Percentiles rank a stretch among this genome's conserved stretches.
phyloP scores from a whole-genome alignment of 2,888 invertebrate species.

The Globia sparganii region DNA sequence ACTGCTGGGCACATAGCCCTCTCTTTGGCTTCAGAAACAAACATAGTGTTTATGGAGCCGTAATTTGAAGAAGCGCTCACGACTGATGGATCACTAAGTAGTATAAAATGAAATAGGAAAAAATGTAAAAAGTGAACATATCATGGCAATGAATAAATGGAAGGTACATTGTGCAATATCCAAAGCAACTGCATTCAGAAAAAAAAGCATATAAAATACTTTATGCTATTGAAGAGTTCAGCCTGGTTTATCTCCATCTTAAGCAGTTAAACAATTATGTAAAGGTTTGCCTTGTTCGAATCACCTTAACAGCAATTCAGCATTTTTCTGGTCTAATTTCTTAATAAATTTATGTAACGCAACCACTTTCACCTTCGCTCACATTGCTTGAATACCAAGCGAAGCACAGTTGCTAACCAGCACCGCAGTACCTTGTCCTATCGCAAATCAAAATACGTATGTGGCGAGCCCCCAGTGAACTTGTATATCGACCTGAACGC shows the following conservation, averaged over 20 bases:
- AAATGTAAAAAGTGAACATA: not conserved
- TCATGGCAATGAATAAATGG: not conserved
- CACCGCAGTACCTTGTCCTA: conserved; percentile 52
- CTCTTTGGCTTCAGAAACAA: not conserved
- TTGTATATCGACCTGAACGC: conserved; percentile 75
- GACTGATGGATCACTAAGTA: not conserved
- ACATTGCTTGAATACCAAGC: conserved; percentile 60
- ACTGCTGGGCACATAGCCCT: not conserved
- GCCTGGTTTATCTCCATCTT: not conserved
- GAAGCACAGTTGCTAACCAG: conserved; percentile 65
- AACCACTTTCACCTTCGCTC: conserved; percentile 68
- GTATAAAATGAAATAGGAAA: not conserved
- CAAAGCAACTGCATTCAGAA: not conserved
- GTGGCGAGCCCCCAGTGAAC: conserved; percentile 84
- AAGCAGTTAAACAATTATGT: not conserved
- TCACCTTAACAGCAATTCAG: conserved; percentile 9
- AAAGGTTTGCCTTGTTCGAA: not conserved
- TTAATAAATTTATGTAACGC: conserved; percentile 45
- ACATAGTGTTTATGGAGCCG: not conserved
- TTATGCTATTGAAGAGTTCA: not conserved
- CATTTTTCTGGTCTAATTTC: conserved; percentile 34
- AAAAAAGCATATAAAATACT: not conserved
- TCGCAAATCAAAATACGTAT: conserved; percentile 68
- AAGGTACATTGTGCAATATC: not conserved
- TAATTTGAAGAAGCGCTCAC: not conserved